Base-by-base conservation (phyloP, 1,140 invertebrate genomes). In the Cyclargus thomasi region DNA sequence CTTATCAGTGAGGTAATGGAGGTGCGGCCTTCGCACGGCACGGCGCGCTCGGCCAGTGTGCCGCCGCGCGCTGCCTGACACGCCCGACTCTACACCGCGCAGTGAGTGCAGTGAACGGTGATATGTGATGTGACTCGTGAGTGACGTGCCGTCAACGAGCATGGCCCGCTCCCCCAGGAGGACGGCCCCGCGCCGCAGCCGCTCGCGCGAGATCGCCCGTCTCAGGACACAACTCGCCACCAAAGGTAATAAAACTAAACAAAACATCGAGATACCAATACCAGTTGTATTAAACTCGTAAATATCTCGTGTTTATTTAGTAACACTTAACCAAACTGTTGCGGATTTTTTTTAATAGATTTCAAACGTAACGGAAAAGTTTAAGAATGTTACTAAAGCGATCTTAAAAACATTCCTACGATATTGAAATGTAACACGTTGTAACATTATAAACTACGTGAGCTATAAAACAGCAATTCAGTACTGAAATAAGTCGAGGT, bases 131-230 rank as follows among this genome's bases (percentile, higher is more conserved):
- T 59, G 53, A 53, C 53, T 11, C 57, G 80, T 79, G 62, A 29
- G 67, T 69, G 69, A 63, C 57, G 67, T 67, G 64, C 18, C 17
- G 16, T 8, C 78, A 18, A 17, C 16, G 17, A 55, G n/a, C 1
- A 88, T 88, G 86, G 85, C 85, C 63, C 78, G 85, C 16, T 88
- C 86, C 6, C 86, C 86, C 64, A 70, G 85, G 47, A 74, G 83
- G 70, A 78, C 83, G 17, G 67, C 82, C 10, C 76, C 78, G 8
- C 76, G 78, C 35, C 76, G 83, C 47, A 83, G 80, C 68, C 74
- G 80, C 6, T 82, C 79, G 47, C 55, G 83, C 59, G 86, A 88
- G 65, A 74, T 88, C 17, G 70, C 77, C 16, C 74, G 86, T 5
- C 70, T 88, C 39, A 67, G 75, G 47, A 86, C 82, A 5, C 86